Evolutionary conservation across 2,888 invertebrate genomes (phyloP).

Genomic region (Eremobia ochroleuca): DNA sequence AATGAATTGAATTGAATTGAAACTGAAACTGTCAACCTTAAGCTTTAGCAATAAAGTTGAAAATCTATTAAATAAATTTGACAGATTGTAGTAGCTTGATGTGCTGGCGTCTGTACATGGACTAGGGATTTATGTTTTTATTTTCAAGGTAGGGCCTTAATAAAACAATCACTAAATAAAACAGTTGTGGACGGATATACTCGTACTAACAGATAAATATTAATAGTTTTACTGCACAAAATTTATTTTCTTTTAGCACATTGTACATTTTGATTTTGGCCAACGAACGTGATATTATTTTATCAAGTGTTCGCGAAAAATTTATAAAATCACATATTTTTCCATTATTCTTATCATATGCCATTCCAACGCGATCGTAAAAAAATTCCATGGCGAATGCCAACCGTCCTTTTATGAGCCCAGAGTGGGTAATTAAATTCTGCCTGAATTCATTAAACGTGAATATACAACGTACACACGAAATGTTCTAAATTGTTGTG

Average conservation of each 20-base stretch:
- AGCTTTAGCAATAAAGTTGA: too few species aligned
- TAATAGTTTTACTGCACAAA: background rate
- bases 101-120: too few species aligned
- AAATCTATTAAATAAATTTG: too few species aligned
- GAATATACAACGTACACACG: slow-evolving; percentile 59
- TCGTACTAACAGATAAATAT: too few species aligned
- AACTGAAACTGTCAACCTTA: too few species aligned
- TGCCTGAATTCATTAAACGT: slow-evolving; percentile 66
- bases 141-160: too few species aligned
- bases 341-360: slow-evolving; percentile 44
- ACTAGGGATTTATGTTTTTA: too few species aligned
- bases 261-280: background rate
- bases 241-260: background rate
- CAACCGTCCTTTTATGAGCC: slow-evolving; percentile 62
- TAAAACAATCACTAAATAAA: too few species aligned
- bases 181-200: too few species aligned
- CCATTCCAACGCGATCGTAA: slow-evolving; percentile 63
- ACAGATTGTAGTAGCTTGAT: too few species aligned
- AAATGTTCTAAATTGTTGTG: slow-evolving; percentile 65
- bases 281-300: slow-evolving; percentile 9
- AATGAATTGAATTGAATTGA: too few species aligned
- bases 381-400: slow-evolving; percentile 72
- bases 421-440: slow-evolving; percentile 75
- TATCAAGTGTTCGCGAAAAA: background rate
- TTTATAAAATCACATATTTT: slow-evolving; percentile 54